Evolutionary conservation across 2,888 invertebrate genomes (phyloP).

Genomic region (Rosalia funebris): DNA sequence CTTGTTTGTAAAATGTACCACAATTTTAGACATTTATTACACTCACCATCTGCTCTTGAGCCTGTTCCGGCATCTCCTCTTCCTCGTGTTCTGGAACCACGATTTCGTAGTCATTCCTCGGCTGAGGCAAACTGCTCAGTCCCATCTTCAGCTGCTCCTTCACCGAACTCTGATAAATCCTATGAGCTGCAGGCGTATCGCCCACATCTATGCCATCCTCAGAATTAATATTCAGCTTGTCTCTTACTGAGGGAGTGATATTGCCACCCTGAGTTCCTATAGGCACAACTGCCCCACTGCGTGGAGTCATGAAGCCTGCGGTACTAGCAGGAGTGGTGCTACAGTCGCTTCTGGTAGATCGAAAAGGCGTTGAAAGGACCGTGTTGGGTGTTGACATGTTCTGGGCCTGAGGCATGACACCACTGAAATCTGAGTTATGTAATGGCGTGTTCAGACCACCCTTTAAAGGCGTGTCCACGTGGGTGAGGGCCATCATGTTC

Average conservation of each 20-base stretch:
- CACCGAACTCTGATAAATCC: slow-evolving; percentile 75
- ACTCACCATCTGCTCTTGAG: slow-evolving; percentile 43
- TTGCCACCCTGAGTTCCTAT: slow-evolving; percentile 44
- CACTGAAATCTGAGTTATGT: slow-evolving; percentile 87
- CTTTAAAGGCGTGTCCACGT: slow-evolving; percentile 97
- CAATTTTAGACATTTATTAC: too few relatives aligned
- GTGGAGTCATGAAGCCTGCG: slow-evolving; percentile 70
- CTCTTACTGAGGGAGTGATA: slow-evolving; percentile 80
- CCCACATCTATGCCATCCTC: slow-evolving; percentile 78
- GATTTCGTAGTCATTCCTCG: slow-evolving; percentile 98
- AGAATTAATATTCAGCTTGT: slow-evolving; percentile 94
- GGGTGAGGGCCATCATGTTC: slow-evolving; percentile 97
- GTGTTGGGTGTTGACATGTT: slow-evolving; percentile 88
- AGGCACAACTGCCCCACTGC: slow-evolving; percentile 65
- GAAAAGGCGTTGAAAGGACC: slow-evolving; percentile 87
- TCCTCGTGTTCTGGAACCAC: slow-evolving; percentile 90
- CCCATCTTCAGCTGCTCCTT: slow-evolving; percentile 82
- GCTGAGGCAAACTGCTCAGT: slow-evolving; percentile 84
- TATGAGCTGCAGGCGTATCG: slow-evolving; percentile 75
- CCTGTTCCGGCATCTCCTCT: slow-evolving; percentile 63
- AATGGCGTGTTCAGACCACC: slow-evolving; percentile 96
- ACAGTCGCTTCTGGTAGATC: slow-evolving; percentile 75
- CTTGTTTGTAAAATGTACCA: too few relatives aligned
- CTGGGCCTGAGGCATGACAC: slow-evolving; percentile 79
- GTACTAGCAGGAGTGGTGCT: slow-evolving; percentile 67